Percentiles rank a stretch among this genome's conserved stretches.
These are phyloP conservation scores for Xiphias gladius DNA, from an alignment of 2,113 vertebrate species.

Conservation along the genomic window DNA sequence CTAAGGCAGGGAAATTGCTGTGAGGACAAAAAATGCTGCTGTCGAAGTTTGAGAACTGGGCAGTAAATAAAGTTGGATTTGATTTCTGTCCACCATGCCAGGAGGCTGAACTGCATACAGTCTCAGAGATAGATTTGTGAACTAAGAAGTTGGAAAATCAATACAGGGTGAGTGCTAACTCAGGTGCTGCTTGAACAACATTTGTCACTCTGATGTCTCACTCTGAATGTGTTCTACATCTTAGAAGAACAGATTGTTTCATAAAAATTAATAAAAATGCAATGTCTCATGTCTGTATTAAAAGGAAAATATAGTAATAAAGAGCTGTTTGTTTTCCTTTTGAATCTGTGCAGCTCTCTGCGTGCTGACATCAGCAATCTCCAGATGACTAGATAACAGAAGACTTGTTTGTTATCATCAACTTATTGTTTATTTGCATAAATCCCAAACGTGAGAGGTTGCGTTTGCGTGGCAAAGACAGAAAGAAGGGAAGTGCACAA, in stretches of 20 bases:
- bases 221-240: background rate
- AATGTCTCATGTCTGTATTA: background rate
- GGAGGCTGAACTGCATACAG: conserved; percentile 25
- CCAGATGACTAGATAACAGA: background rate
- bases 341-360: background rate
- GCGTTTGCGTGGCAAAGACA: background rate
- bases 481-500: background rate
- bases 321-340: conserved; percentile 12
- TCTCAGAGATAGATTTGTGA: conserved; percentile 47
- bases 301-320: conserved; percentile 3
- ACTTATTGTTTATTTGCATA: conserved; percentile 16
- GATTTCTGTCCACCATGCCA: conserved; percentile 51
- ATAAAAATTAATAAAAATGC: background rate
- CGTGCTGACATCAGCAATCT: conserved; percentile 1
- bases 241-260: background rate
- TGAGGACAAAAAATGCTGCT: conserved; percentile 31
- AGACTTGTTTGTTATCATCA: background rate
- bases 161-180: conserved; percentile 26
- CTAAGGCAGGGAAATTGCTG: conserved; percentile 30
- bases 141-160: conserved; percentile 43
- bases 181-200: conserved; percentile 26
- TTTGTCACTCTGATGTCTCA: conserved; percentile 48
- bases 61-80: conserved; percentile 64
- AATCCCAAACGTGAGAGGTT: background rate
- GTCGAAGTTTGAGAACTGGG: conserved; percentile 46